Percentiles rank a stretch among this genome's conserved stretches.
Conservation (phyloP, 2,888 invertebrate genomes). For the Omphaloscelis lunosa region DNA sequence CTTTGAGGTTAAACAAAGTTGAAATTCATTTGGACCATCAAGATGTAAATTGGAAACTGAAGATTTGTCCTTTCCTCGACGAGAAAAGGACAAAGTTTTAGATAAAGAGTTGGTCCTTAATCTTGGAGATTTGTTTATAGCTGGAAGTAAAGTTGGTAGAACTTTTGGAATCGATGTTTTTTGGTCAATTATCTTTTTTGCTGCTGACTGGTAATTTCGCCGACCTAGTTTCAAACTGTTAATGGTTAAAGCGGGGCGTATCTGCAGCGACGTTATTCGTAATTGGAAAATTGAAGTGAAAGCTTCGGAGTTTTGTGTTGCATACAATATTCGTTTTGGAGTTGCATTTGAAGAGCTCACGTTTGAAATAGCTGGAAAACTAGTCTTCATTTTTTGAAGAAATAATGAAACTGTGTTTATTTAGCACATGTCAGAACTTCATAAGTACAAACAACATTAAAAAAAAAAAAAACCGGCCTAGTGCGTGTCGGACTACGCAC, state of each 20-base stretch:
- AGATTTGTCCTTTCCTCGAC: no score
- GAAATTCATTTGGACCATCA: slow-evolving; percentile 43
- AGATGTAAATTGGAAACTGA: slow-evolving; percentile 7
- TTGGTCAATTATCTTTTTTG: neutral
- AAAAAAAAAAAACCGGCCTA: no score
- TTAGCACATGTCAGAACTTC: neutral
- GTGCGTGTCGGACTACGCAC: no score
- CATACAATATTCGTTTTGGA: neutral
- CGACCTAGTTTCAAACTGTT: slow-evolving; percentile 31
- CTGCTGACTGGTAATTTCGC: neutral
- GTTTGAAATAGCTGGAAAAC: neutral
- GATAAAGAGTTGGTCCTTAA: neutral
- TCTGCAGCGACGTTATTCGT: neutral
- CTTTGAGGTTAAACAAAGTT: slow-evolving; percentile 35
- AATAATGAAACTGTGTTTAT: neutral
- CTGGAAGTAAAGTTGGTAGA: neutral
- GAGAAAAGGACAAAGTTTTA: neutral
- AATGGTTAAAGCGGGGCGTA: slow-evolving; percentile 12
- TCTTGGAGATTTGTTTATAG: slow-evolving; percentile 11
- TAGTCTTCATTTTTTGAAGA: neutral
- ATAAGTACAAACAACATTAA: no score
- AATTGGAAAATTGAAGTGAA: neutral
- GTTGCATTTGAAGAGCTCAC: neutral
- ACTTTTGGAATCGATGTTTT: slow-evolving; percentile 12
- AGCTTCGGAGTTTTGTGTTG: neutral